phyloP scores from a whole-genome alignment of 1,140 invertebrate genomes.

The Drepana arcuata region DNA sequence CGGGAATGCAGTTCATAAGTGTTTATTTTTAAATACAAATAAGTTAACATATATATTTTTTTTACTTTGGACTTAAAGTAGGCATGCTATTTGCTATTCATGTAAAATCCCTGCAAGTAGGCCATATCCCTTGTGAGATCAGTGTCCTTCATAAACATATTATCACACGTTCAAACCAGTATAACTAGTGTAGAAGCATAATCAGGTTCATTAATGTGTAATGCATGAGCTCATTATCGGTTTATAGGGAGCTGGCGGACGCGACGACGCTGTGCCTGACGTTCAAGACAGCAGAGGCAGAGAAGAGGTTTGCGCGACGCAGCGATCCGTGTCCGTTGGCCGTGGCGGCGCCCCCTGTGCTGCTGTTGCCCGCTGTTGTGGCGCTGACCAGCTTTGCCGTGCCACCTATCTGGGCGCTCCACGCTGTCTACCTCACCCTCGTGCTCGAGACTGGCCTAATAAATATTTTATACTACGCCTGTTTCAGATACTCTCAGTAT shows the following conservation, averaged over 20 bases:
- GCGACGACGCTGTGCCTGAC: conserved; percentile 78
- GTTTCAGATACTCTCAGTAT: conserved; percentile 39
- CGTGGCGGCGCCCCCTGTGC: conserved; percentile 74
- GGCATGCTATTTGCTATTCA: too few relatives aligned
- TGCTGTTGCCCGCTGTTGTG: conserved; percentile 42
- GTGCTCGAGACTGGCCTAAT: conserved; percentile 42
- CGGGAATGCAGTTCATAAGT: too few relatives aligned
- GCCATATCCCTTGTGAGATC: too few relatives aligned
- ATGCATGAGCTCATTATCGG: too few relatives aligned
- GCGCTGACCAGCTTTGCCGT: conserved; percentile 39
- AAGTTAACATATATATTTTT: too few relatives aligned
- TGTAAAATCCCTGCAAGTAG: too few relatives aligned
- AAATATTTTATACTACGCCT: conserved; percentile 43
- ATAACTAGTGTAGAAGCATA: too few relatives aligned
- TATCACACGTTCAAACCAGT: too few relatives aligned
- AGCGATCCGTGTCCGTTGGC: conserved; percentile 50
- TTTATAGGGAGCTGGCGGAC: conserved; percentile 75
- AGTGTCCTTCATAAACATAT: too few relatives aligned
- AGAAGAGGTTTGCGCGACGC: conserved; percentile 77
- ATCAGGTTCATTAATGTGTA: too few relatives aligned
- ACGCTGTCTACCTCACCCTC: conserved; percentile 41
- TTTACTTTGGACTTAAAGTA: too few relatives aligned
- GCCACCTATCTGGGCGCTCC: conserved; percentile 34
- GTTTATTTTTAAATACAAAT: too few relatives aligned
- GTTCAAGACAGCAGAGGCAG: conserved; percentile 77